phyloP scores from a whole-genome alignment of 37 sponge, comb jelly and placozoan genomes.

The Corticium candelabrum region DNA sequence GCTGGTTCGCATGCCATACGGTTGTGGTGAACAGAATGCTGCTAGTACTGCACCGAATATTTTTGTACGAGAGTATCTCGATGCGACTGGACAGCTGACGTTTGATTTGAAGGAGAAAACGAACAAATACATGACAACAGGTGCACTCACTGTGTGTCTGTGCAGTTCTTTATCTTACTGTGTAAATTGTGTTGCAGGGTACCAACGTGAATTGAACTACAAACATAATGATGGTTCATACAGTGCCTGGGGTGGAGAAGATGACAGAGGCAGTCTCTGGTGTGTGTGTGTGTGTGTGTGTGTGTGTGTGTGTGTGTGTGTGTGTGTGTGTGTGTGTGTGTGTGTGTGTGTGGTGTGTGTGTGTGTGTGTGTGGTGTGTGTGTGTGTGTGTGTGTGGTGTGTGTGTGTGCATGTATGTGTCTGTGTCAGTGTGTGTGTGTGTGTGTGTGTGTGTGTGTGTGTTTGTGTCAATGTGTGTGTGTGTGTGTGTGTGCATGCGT shows the following conservation, averaged over 20 bases:
- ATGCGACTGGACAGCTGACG: neutral
- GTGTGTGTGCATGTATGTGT: no score
- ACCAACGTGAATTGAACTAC: constrained; percentile 13
- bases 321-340: no score
- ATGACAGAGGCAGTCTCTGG: constrained; percentile 13
- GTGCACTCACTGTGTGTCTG: neutral
- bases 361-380: no score
- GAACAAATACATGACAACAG: neutral
- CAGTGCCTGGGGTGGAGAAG: constrained; percentile 14
- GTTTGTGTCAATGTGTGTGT: no score
- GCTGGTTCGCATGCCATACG: constrained; percentile 14
- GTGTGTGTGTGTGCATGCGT: no score
- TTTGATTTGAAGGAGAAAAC: neutral
- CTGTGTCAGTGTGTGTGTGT: no score
- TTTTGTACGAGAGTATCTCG: neutral
- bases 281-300: no score
- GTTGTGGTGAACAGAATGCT: constrained; percentile 19
- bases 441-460: no score
- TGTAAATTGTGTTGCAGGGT: neutral
- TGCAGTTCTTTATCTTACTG: neutral
- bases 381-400: no score
- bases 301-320: no score
- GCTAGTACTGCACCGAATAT: constrained; percentile 5
- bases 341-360: no score
- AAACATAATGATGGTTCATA: constrained; percentile 5